phyloP scores from a whole-genome alignment of 2,113 vertebrate genomes.

The Bostrychus sinensis region DNA sequence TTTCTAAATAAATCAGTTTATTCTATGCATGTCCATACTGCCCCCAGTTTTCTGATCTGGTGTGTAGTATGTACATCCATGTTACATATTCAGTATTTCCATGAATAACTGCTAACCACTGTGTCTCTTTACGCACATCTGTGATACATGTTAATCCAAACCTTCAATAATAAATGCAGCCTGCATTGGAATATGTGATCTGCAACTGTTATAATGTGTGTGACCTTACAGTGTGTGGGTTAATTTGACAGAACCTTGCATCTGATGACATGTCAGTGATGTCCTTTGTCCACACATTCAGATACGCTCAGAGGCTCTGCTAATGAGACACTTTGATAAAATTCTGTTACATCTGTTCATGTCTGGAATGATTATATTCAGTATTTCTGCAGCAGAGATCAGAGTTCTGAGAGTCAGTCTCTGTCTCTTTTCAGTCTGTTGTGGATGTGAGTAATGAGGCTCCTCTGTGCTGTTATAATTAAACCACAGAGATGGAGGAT shows the following conservation, averaged over 20 bases:
- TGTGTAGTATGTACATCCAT: no score
- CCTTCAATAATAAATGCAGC: slow-evolving; percentile 13
- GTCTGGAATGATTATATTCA: no score
- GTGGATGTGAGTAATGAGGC: slow-evolving; percentile 57
- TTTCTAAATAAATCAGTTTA: no score
- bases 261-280: slow-evolving; percentile 12
- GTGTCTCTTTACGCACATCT: slow-evolving; percentile 20
- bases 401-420: slow-evolving; percentile 13
- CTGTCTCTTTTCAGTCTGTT: slow-evolving; percentile 30
- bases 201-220: not conserved
- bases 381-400: no score
- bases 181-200: not conserved
- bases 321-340: no score
- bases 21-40: no score
- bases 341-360: no score
- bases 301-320: no score
- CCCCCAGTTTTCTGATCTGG: no score
- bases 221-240: slow-evolving; percentile 2
- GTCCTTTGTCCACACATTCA: no score
- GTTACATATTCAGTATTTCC: no score
- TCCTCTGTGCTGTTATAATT: slow-evolving; percentile 62
- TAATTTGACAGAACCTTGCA: slow-evolving; percentile 37
- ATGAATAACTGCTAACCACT: no score
- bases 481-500: slow-evolving; percentile 56
- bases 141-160: slow-evolving; percentile 25